These are phyloP conservation scores for Liopterus haemorrhoidalis DNA, from an alignment of 2,888 invertebrate genomes.

Conservation along the genomic window DNA sequence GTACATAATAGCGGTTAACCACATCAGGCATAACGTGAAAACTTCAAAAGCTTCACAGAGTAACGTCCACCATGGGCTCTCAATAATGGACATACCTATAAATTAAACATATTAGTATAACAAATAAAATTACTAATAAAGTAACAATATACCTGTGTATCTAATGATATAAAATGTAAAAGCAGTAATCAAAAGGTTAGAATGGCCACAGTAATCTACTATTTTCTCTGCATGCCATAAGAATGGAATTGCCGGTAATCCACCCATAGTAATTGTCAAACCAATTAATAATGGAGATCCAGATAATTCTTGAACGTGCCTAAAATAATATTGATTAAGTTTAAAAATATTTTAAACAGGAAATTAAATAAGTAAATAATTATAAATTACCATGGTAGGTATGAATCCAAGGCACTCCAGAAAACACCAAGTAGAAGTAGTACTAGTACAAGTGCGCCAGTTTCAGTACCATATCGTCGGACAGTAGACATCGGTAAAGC, in stretches of 20 bases:
- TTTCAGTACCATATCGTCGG: conserved; percentile 69
- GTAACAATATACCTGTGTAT: conserved; percentile 54
- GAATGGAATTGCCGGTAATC: conserved; percentile 63
- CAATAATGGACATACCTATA: conserved; percentile 54
- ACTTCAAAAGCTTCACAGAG: conserved; percentile 68
- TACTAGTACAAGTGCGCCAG: conserved; percentile 61
- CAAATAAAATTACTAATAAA: conserved; percentile 5
- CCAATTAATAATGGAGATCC: conserved; percentile 57
- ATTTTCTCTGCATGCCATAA: conserved; percentile 74
- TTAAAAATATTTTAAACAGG: no score
- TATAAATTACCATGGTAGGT: conserved; percentile 60
- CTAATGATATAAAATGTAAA: conserved; percentile 74
- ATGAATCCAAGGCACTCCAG: conserved; percentile 76
- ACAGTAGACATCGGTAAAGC: conserved; percentile 76
- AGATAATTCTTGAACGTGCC: conserved; percentile 56
- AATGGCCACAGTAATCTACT: conserved; percentile 76
- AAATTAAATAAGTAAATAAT: conserved; percentile 5
- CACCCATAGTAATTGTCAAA: conserved; percentile 60
- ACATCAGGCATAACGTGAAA: conserved; percentile 69
- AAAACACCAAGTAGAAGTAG: conserved; percentile 66
- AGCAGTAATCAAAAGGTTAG: conserved; percentile 76
- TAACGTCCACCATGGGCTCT: conserved; percentile 60
- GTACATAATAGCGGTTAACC: conserved; percentile 74
- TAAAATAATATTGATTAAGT: conserved; percentile 44
- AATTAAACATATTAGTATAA: neutral